Percentiles rank a stretch among this genome's conserved stretches.
Evolutionary conservation across 2,888 invertebrate species (phyloP).

Genomic region (Vannuccia rotundouncinata): DNA sequence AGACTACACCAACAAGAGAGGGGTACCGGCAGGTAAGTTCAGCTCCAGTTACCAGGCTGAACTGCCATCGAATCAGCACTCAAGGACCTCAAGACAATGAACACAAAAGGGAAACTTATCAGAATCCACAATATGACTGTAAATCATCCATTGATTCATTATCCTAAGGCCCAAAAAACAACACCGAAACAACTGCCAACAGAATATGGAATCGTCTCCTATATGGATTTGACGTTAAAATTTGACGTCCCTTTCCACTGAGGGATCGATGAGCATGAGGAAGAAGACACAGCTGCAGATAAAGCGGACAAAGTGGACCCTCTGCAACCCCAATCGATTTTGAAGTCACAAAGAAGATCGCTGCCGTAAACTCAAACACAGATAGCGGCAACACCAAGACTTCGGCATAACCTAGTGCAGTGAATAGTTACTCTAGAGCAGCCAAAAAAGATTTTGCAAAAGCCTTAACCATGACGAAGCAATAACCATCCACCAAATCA

Average conservation of each 20-base stretch:
- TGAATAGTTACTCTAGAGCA: background rate
- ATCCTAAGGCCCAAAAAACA: background rate
- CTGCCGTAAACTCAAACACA: background rate
- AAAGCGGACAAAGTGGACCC: background rate
- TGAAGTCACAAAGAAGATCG: background rate
- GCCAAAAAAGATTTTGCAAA: background rate
- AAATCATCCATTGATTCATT: background rate
- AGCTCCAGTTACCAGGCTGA: background rate
- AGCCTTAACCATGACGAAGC: background rate
- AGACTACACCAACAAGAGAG: background rate
- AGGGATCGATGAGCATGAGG: background rate
- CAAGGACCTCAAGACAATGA: background rate
- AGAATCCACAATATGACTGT: background rate
- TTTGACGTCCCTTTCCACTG: background rate
- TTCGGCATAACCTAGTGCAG: background rate
- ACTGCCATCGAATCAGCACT: background rate
- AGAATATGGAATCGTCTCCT: background rate
- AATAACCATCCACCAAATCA: background rate
- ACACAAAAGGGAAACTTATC: background rate
- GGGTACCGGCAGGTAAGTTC: background rate
- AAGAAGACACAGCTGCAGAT: background rate
- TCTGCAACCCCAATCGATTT: background rate
- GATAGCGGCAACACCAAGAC: background rate
- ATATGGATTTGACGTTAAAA: background rate
- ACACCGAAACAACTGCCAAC: background rate